These are phyloP conservation scores for Embidobia sp. DNA, from an alignment of 2,888 invertebrate genomes.

Conservation along the genomic window DNA sequence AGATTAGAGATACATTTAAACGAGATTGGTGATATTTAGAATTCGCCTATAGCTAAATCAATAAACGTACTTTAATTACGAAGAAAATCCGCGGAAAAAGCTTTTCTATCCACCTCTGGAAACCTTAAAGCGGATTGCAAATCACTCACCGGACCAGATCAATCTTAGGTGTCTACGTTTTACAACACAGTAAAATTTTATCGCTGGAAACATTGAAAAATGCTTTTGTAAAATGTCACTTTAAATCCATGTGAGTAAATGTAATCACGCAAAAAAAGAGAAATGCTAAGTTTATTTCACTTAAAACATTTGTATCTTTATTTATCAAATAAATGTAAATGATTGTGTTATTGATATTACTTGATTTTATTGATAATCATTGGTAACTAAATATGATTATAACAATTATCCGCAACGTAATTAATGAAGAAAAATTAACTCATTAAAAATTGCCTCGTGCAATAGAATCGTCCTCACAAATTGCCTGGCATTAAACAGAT, in stretches of 20 bases:
- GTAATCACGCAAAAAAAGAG: no score
- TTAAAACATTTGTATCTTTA: no score
- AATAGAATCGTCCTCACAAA: conserved; percentile 33
- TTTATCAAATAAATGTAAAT: no score
- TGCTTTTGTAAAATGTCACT: conserved; percentile 29
- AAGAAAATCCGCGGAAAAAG: conserved; percentile 68
- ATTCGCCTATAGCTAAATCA: conserved; percentile 60
- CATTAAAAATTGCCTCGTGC: conserved; percentile 13
- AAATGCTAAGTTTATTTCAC: no score
- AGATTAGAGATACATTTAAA: conserved; percentile 11
- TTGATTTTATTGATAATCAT: no score
- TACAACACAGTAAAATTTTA: conserved; percentile 58
- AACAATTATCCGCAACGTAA: no score
- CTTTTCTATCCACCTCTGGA: conserved; percentile 49
- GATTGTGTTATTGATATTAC: no score
- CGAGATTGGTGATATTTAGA: conserved; percentile 24
- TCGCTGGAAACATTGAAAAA: conserved; percentile 37
- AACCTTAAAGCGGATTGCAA: conserved; percentile 69
- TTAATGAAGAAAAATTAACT: no score
- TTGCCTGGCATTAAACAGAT: conserved; percentile 56
- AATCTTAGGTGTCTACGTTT: conserved; percentile 66
- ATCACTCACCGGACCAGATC: conserved; percentile 68
- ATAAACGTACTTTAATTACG: conserved; percentile 69
- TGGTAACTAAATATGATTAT: no score
- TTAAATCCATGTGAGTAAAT: conserved; percentile 17